Evolutionary conservation across 2,113 vertebrate genomes (phyloP), one percentile per base, ranked within the genome.

Genomic region (Ceratotherium simum): DNA sequence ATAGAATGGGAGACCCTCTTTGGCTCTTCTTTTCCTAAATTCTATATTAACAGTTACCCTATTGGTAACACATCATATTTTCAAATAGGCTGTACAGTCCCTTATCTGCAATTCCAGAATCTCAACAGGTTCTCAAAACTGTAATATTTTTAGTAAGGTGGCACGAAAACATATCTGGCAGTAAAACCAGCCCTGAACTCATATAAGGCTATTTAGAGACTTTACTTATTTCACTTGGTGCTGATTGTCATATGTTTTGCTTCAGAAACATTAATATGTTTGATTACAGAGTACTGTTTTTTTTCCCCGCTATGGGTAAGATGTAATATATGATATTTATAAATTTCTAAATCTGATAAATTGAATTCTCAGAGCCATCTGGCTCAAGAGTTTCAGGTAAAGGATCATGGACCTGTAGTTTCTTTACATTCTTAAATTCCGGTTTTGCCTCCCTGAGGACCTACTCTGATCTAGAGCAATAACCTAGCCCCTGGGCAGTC

Each of bases 221-320:
- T 62, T 83, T 8, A 46, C n/a, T 60, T 92, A 75, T 46, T 73
- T 25, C 16, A 46, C 42, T 36, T 88, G 54, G 18, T 62, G 10
- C 11, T 12, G 54, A 80, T 56, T 60, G 62, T 27, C 65, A 16
- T 89, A 46, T 39, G 58, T 72, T 96, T 95, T 56, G 20, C 90
- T 96, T 91, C 36, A 25, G 72, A 96, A 96, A 96, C 95, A 48
- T 7, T 79, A 89, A 18, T 67, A 33, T 25, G 31, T 92, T 76
- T 83, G 67, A 60, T 58, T 48, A 81, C 27, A 72, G 51, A 54
- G 14, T 73, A 51, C 33, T 79, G 48, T 79, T 78, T 56, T 81
- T 81, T 42, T 88, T 67, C 64, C 12, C 70, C 5, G 4, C 10
- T 7, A 1, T 42, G 42, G 20, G 8, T 64, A 18, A 83, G 31